Conservation (phyloP, 2,888 invertebrate species). For the Colostygia pectinataria region DNA sequence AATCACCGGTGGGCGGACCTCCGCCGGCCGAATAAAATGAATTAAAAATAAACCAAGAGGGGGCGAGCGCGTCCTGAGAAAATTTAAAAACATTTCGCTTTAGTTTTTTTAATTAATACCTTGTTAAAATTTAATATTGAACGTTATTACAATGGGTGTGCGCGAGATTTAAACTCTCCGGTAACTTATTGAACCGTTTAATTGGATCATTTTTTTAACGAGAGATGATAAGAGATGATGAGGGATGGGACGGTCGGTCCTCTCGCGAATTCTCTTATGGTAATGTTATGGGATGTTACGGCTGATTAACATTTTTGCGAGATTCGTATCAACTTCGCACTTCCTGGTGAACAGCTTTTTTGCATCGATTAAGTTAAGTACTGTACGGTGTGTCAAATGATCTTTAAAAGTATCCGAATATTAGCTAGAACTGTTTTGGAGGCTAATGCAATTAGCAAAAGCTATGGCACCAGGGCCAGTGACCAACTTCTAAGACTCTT, state of each 20-base stretch:
- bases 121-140: constrained; percentile 84
- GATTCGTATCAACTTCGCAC: constrained; percentile 19
- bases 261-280: constrained; percentile 51
- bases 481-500: constrained; percentile 21
- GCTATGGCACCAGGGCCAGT: constrained; percentile 20
- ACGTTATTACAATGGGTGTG: constrained; percentile 82
- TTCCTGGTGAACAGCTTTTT: constrained; percentile 19
- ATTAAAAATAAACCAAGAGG: constrained; percentile 81
- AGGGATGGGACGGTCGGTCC: constrained; percentile 58
- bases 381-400: too few relatives aligned
- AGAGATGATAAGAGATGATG: constrained; percentile 73
- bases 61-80: constrained; percentile 78
- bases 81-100: constrained; percentile 81
- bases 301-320: constrained; percentile 12
- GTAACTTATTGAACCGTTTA: constrained; percentile 79
- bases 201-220: constrained; percentile 80
- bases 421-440: too few relatives aligned
- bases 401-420: neutral
- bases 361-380: neutral
- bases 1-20: constrained; percentile 81
- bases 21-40: constrained; percentile 80
- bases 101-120: constrained; percentile 83
- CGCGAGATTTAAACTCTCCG: constrained; percentile 74
- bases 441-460: constrained; percentile 14
- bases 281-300: constrained; percentile 27